Evolutionary conservation across 2,888 invertebrate species (phyloP), one percentile per base, ranked within the genome.

Genomic region (Phorcus lineatus): DNA sequence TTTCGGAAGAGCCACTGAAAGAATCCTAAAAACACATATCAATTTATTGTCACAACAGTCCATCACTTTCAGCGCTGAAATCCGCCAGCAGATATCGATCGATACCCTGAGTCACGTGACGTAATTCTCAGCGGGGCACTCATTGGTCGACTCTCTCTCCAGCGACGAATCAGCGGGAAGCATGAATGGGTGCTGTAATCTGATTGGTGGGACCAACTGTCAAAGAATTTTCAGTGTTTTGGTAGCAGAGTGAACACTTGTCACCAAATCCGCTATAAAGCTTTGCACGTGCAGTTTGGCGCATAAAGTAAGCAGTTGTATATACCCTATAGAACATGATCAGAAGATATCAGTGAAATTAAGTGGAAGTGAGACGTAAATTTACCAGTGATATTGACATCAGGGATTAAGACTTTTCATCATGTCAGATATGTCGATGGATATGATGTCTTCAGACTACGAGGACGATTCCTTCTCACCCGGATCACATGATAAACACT

Each of bases 91-190:
- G 47, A 13, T 31, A 31, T 40, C 36, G 36, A 70, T 70, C 70
- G 70, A 70, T 70, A 70, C 0, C 31, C 31, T n/a, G 6, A 19
- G 40, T 31, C 36, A 19, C 22, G 22, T 75, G 54, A 76, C 76
- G 76, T 76, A 76, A 76, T 76, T 76, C 53, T 9, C 55, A 31
- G 70, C 70, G 70, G 70, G 70, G 70, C 36, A 16, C 76, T 55
- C 36, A 76, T 76, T 76, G 76, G 76, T 76, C 76, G 19, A 31
- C 55, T 22, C 36, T 31, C 19, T 17, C 31, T 24, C 40, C 40
- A 55, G 67, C 79, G 79, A 74, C 79, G 53, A 79, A 79, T 79
- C 79, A 79, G 79, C 79, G 62, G 79, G 79, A 24, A 53, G 74
- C 47, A 55, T 19, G 67, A 47, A 40, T 36, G 22, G 22, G 40